Base-by-base conservation (phyloP, 2,888 invertebrate species). In the Cancer borealis region DNA sequence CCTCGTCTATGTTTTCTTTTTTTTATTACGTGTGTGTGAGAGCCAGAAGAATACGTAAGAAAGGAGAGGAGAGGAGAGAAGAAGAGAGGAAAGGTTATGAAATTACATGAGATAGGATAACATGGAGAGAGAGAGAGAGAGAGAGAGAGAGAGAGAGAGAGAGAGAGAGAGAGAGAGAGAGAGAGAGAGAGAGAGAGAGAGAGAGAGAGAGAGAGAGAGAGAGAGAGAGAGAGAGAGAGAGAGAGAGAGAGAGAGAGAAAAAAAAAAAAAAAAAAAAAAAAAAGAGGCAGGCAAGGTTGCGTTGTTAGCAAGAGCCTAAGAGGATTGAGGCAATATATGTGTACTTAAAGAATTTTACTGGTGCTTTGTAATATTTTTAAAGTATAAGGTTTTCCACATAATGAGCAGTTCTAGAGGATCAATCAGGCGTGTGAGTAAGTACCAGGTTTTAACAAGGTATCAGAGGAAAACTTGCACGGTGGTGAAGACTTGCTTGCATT, bases 81-180 rank as follows among this genome's bases (percentile, higher is more conserved):
- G 84, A 39, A 84, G 39, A 84, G 84, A 84, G 39, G 84, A 39
- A 30, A 84, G n/a, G 39, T 39, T 10, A 84, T 84, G 84, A 84
- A 39, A 84, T 26, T 12, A 84, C 39, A 84, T 39, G 14, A 84
- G 12, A 84, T n/a, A 39, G 26, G 21, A 21, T 39, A 12, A 84
- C 39, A 17, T 39, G 39, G 39, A 39, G 10, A 84, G 3, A 84
- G 39, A 84, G 30, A 84, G 39, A 84, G 84, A 84, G 84, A 84
- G 39, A 84, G 84, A 84, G 84, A 84, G 84, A 84, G 84, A 84
- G 84, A 84, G 84, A 84, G 84, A 84, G 84, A 84, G 84, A 84
- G 84, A 84, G 84, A 84, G 84, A 84, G 84, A 84, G 84, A 84
- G 84, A 84, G 84, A 84, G 84, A 84, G 84, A 84, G 73, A 39